Evolutionary conservation across 2,888 invertebrate species (phyloP), one percentile per base, ranked within the genome.

Genomic region (Eupithecia insigniata): DNA sequence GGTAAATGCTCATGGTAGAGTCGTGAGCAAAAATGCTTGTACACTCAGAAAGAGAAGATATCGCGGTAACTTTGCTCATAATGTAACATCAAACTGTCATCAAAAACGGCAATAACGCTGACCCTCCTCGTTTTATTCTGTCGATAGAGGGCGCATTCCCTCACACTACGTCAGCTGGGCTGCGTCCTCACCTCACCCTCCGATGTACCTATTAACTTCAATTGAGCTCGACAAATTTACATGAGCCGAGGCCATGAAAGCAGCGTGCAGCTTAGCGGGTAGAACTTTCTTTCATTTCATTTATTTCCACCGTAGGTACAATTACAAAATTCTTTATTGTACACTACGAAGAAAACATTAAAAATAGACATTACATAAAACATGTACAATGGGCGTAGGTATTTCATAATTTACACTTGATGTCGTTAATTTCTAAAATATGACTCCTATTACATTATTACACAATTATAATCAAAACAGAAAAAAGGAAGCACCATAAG

Each of bases 221-320:
- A 94, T 94, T 94, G 93, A 92, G 93, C 90, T 84, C 88, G 89
- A 93, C 93, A 93, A 93, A 94, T 94, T 93, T 93, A 93, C 93
- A 93, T 94, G 89, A 86, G 87, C 80, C 70, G 73, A 76, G 87
- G 92, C 89, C 82, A 85, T n/a, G 65, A 76, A 80, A 80, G 10
- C 0, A 74, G 87, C 87, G 87, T 51, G 10, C 12, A 36, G 61
- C 43, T 3, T 28, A 12, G 61, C 18, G 60, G 18, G 28, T 14
- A n/a, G 12, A 22, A 58, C 58, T 26, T 8, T 10, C 7, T 6
- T 34, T n/a, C n/a, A n/a, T n/a, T n/a, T n/a, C n/a, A n/a, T n/a
- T n/a, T n/a, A n/a, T n/a, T n/a, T n/a, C n/a, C n/a, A n/a, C n/a
- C n/a, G n/a, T n/a, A n/a, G n/a, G n/a, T n/a, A n/a, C n/a, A n/a